Evolutionary conservation across 2,113 vertebrate species (phyloP).

Genomic region (Ophthalmolycus amberensis): DNA sequence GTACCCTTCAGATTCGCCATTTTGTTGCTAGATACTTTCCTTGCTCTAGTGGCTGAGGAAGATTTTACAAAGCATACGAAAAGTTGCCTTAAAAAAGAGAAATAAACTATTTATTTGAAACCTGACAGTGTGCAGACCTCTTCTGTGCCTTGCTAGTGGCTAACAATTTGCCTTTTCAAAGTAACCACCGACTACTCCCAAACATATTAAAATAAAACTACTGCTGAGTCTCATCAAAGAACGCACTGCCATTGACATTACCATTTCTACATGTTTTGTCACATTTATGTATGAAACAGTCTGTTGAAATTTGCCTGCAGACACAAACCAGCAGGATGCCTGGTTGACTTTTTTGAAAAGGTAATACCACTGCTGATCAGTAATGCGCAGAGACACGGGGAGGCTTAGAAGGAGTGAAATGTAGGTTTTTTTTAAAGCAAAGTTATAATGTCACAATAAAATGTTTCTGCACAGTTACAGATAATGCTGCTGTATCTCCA

Average conservation of each 20-base stretch:
- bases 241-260: conserved; percentile 29
- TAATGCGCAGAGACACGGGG: conserved; percentile 3
- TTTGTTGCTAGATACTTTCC: conserved; percentile 4
- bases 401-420: conserved; percentile 9
- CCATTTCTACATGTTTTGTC: conserved; percentile 35
- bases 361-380: conserved; percentile 28
- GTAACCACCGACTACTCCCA: conserved; percentile 22
- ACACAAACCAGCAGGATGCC: conserved; percentile 46
- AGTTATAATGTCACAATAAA: conserved; percentile 19
- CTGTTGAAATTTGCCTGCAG: conserved; percentile 52
- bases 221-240: conserved; percentile 47
- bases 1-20: not conserved
- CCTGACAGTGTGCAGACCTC: not conserved
- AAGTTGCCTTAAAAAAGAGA: not conserved
- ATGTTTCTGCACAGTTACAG: not conserved
- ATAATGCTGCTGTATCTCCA: not conserved
- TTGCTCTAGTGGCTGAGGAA: not conserved
- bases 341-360: conserved; percentile 39
- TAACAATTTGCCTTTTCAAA: conserved; percentile 33
- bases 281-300: conserved; percentile 42
- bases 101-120: not conserved
- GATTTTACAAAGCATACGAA: not conserved
- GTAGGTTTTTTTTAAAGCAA: conserved; percentile 19
- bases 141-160: not conserved
- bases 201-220: conserved; percentile 9